phyloP scores from a whole-genome alignment of 2,113 vertebrate genomes.

The Chaetodon trifascialis region DNA sequence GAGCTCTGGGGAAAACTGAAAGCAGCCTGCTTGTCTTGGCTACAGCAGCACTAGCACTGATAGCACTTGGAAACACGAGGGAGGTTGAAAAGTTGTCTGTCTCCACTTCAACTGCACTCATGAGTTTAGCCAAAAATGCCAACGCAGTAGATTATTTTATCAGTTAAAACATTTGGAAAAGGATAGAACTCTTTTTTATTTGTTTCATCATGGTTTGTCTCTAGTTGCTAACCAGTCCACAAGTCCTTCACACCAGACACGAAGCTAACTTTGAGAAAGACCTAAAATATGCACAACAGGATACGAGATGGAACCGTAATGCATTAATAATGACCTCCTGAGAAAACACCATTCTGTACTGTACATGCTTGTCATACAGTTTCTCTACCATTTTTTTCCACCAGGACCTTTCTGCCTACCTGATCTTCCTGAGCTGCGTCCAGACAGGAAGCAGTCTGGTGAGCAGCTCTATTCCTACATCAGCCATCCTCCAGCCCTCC shows the following conservation, averaged over 20 bases:
- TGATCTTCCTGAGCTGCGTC: constrained; percentile 83
- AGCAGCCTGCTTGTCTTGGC: no score
- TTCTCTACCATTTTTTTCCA: neutral
- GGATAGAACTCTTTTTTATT: neutral
- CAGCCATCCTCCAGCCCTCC: constrained; percentile 84
- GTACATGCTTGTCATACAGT: neutral
- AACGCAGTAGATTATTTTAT: neutral
- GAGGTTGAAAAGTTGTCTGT: no score
- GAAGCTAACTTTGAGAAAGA: neutral
- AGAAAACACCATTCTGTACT: neutral
- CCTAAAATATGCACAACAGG: neutral
- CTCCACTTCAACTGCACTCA: neutral
- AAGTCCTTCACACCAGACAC: neutral
- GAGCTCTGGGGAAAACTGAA: no score
- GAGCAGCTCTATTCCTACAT: constrained; percentile 82
- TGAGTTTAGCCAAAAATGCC: neutral
- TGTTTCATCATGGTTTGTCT: neutral
- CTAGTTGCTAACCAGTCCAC: neutral
- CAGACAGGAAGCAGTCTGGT: constrained; percentile 80
- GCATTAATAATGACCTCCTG: neutral
- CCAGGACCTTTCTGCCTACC: constrained; percentile 74
- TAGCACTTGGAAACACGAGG: no score
- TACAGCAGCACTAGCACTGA: no score
- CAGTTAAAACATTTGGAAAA: neutral
- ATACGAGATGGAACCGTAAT: neutral